Percentiles rank a stretch among this genome's conserved stretches.
phyloP scores from a whole-genome alignment of 2,888 invertebrate species.

The Pristionchus fissidentatus region DNA sequence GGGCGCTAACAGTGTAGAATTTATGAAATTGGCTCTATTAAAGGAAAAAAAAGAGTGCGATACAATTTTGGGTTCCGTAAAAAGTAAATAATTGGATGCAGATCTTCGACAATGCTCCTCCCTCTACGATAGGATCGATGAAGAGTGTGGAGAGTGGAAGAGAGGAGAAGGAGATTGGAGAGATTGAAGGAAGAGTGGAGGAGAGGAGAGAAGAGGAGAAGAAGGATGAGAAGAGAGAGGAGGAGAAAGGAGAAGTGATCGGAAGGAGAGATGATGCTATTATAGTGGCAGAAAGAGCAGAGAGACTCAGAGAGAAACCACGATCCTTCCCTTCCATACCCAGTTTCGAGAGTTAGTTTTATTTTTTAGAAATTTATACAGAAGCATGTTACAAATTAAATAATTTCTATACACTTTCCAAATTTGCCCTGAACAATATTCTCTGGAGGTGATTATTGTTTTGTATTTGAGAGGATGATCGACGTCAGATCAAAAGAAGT shows the following conservation, averaged over 20 bases:
- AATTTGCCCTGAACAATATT: no score
- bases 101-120: constrained; percentile 70
- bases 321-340: neutral
- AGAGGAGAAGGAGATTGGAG: neutral
- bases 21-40: no score
- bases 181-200: neutral
- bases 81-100: constrained; percentile 44
- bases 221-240: neutral
- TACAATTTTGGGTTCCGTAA: no score
- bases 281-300: neutral
- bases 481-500: constrained; percentile 32
- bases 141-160: constrained; percentile 65
- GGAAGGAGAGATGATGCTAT: neutral
- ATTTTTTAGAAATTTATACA: neutral
- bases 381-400: neutral
- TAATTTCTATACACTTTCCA: no score
- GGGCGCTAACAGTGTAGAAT: no score
- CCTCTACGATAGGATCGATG: constrained; percentile 67
- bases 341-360: constrained; percentile 6
- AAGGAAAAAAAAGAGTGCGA: no score
- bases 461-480: constrained; percentile 25
- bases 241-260: neutral
- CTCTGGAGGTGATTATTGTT: neutral
- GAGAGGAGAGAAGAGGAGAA: neutral
- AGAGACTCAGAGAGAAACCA: neutral